Conservation (phyloP, 2,113 vertebrate genomes). For the Colistium nudipinnis region DNA sequence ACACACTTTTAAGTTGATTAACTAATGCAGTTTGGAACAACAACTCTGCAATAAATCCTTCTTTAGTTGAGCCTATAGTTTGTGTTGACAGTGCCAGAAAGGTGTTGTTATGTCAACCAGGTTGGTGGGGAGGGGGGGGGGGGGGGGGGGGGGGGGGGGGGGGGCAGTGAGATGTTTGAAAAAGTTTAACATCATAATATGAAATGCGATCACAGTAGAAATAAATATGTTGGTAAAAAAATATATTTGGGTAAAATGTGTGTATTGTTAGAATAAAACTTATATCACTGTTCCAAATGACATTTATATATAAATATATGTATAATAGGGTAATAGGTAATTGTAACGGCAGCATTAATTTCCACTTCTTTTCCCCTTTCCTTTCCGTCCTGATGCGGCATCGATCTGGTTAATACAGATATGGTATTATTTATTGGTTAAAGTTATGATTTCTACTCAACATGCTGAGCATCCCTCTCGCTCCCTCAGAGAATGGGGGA, state of each 20-base stretch:
- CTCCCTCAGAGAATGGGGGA: too few relatives aligned
- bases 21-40: constrained; percentile 23
- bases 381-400: too few relatives aligned
- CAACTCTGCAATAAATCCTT: neutral
- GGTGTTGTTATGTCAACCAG: neutral
- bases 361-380: too few relatives aligned
- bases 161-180: neutral
- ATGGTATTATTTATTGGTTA: too few relatives aligned
- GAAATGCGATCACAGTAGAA: neutral
- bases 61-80: neutral
- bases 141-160: neutral
- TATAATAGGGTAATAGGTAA: too few relatives aligned
- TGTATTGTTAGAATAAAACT: too few relatives aligned
- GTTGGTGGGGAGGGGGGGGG: neutral
- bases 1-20: constrained; percentile 16
- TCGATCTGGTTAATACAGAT: too few relatives aligned
- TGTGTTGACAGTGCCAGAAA: constrained; percentile 8
- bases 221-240: neutral
- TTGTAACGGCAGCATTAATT: too few relatives aligned
- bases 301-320: too few relatives aligned
- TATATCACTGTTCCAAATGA: neutral
- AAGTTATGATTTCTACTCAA: too few relatives aligned
- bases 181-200: neutral
- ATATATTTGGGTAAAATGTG: neutral
- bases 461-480: too few relatives aligned